Evolutionary conservation across 2,113 vertebrate species (phyloP), one percentile per base, ranked within the genome.

Genomic region (Elephantulus edwardii): DNA sequence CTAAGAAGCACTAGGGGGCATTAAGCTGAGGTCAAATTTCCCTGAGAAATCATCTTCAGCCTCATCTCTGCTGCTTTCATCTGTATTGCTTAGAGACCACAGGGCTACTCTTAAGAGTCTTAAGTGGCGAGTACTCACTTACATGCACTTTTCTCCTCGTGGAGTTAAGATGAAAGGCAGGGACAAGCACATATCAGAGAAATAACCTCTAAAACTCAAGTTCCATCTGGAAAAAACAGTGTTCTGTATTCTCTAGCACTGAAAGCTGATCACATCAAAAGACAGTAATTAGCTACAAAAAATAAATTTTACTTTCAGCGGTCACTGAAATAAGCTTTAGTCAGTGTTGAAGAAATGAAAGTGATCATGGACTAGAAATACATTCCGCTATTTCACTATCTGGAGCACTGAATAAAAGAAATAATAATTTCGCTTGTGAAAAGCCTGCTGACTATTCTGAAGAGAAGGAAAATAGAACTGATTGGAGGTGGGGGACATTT

Each of bases 291-390:
- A 79, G 74, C 40, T 74, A 74, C 72, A 81, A n/a, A 68, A n/a
- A 38, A 24, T 26, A 54, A 33, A 86, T 90, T 91, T 26, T 56
- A 44, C 33, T 83, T 76, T 56, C 30, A 28, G 38, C 86, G 56
- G 81, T 33, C 30, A 56, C 46, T 54, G 19, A 30, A 84, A 52
- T 22, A 86, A 71, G n/a, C 74, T 77, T 92, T 66, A 56, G 82
- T 68, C 88, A 85, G 48, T 66, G 71, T 48, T 62, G 60, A 11
- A 94, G 58, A 93, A 86, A 90, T 94, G 77, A 72, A 83, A 87
- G 52, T 94, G 64, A 76, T 80, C 19, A 54, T 11, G n/a, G 48
- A 52, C 71, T 54, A 79, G 71, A 87, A 83, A 44, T 14, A 90
- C 10, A 75, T 42, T 71, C 64, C 68, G 64, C 12, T 54, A 8